phyloP scores from a whole-genome alignment of 2,113 vertebrate genomes.

The Microcebus griseorufus region DNA sequence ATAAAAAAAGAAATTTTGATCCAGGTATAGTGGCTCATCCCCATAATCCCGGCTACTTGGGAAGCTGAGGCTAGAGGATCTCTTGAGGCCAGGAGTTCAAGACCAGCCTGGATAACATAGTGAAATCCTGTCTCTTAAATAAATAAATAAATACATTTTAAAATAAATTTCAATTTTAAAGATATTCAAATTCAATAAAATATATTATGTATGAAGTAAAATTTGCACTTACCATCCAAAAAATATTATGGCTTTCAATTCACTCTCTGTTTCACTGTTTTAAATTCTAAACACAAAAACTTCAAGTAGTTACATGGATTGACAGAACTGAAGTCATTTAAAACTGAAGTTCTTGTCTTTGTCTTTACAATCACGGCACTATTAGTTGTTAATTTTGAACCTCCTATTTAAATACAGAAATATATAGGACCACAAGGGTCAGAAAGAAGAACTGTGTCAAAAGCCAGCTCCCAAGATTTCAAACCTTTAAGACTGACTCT shows the following conservation, averaged over 20 bases:
- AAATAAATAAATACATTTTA: no score
- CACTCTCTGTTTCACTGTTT: background rate
- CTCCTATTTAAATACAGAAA: background rate
- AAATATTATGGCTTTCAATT: background rate
- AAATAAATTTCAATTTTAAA: background rate
- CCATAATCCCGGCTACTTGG: background rate
- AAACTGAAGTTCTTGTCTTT: background rate
- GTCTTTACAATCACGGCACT: background rate
- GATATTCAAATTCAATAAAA: background rate
- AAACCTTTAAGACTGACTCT: background rate
- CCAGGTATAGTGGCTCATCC: background rate
- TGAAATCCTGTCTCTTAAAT: no score
- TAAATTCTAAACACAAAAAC: background rate
- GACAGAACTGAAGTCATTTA: background rate
- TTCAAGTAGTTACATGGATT: background rate
- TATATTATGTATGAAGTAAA: background rate
- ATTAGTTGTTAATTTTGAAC: background rate
- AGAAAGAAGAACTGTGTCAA: background rate
- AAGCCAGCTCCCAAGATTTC: background rate
- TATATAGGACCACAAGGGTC: background rate
- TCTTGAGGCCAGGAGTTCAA: background rate
- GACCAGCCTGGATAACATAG: background rate
- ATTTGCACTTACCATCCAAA: background rate
- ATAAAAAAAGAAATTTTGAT: background rate
- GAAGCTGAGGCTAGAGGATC: background rate